Evolutionary conservation across 2,797 vertebrate genomes (phyloP).

Genomic region (Scomberomorus guttatus): DNA sequence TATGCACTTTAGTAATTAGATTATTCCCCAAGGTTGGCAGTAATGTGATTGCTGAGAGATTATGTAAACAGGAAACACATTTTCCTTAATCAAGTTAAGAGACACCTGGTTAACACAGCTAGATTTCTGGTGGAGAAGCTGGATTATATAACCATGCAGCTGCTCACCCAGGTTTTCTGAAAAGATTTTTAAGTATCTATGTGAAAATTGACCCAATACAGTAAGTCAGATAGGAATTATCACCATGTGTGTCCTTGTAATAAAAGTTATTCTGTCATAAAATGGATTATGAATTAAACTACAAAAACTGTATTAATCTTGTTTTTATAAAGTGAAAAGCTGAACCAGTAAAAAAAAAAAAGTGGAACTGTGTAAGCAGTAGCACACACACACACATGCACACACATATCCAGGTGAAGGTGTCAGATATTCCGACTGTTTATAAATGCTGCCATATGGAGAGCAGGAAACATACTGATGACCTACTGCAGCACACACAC

Average conservation of each 20-base stretch:
- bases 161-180: background rate
- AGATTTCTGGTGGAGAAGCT: background rate
- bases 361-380: too few relatives aligned
- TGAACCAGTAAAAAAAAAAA: background rate
- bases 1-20: too few relatives aligned
- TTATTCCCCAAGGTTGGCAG: background rate
- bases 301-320: background rate
- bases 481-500: constrained; percentile 23
- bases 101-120: background rate
- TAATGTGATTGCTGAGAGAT: constrained; percentile 2
- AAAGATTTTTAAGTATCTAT: background rate
- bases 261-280: too few relatives aligned
- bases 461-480: constrained; percentile 30
- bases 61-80: background rate
- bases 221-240: background rate
- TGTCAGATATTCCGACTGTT: constrained; percentile 41
- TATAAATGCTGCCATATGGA: constrained; percentile 47
- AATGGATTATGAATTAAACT: background rate
- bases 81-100: constrained; percentile 7
- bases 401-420: constrained; percentile 23
- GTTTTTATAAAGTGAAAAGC: background rate
- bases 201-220: background rate
- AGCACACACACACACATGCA: background rate
- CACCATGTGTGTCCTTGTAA: too few relatives aligned
- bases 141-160: background rate